Conservation (phyloP, 1,140 invertebrate genomes). For the Calliopsis andreniformis region DNA sequence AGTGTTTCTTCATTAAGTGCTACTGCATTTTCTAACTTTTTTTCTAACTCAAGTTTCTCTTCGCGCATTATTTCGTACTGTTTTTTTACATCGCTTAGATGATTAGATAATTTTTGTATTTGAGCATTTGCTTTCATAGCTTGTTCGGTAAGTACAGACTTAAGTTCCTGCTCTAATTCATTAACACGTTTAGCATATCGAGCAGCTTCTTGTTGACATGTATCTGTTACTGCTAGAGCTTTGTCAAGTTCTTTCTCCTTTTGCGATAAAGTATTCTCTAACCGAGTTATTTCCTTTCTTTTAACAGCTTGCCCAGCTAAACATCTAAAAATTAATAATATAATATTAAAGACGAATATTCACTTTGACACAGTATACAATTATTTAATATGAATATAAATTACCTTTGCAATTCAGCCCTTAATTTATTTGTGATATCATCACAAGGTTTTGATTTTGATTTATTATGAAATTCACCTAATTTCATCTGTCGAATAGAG, state of each 20-base stretch:
- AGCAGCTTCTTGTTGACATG: constrained; percentile 66
- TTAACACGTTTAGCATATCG: constrained; percentile 69
- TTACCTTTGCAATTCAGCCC: constrained; percentile 71
- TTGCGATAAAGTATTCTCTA: constrained; percentile 72
- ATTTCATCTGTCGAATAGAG: constrained; percentile 76
- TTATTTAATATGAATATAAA: neutral
- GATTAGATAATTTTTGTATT: constrained; percentile 74
- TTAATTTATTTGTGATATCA: constrained; percentile 72
- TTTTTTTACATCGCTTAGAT: constrained; percentile 72
- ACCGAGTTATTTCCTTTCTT: constrained; percentile 75
- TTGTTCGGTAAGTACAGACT: constrained; percentile 73
- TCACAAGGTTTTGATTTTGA: constrained; percentile 66
- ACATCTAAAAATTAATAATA: constrained; percentile 60
- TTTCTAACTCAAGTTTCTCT: constrained; percentile 71
- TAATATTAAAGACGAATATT: constrained; percentile 1
- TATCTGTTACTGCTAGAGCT: constrained; percentile 59
- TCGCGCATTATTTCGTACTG: constrained; percentile 68
- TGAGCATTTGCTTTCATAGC: constrained; percentile 73
- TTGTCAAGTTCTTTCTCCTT: constrained; percentile 74
- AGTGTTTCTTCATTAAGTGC: constrained; percentile 71
- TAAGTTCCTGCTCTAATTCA: constrained; percentile 75
- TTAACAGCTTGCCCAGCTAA: constrained; percentile 73
- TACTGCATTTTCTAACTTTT: constrained; percentile 72
- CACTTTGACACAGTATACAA: neutral
- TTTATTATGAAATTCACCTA: constrained; percentile 71